Percentiles rank a stretch among this genome's conserved stretches.
Evolutionary conservation across 2,888 invertebrate species (phyloP).

Genomic region (Gibbula magus): DNA sequence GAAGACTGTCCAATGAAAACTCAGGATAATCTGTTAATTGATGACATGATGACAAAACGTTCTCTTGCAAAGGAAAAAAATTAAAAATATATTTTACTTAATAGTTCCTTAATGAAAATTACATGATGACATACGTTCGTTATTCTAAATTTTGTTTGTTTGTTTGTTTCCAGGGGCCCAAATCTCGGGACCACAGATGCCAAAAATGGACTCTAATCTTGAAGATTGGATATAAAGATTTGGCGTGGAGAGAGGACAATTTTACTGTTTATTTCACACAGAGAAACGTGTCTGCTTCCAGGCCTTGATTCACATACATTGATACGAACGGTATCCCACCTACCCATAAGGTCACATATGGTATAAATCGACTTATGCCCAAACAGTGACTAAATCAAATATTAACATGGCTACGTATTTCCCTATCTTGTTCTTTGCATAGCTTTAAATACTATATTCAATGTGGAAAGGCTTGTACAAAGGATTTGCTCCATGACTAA

Average conservation of each 20-base stretch:
- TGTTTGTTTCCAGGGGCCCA: conserved; percentile 22
- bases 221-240: neutral
- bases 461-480: neutral
- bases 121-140: neutral
- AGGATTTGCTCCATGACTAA: neutral
- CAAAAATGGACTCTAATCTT: conserved; percentile 23
- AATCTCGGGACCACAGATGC: conserved; percentile 21
- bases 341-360: conserved; percentile 1
- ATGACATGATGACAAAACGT: too few relatives aligned
- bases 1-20: too few relatives aligned
- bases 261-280: neutral
- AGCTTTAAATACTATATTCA: conserved; percentile 14
- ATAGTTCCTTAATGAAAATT: neutral
- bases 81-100: too few relatives aligned
- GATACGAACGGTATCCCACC: conserved; percentile 20
- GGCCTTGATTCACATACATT: neutral
- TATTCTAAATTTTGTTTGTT: neutral
- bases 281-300: conserved; percentile 3
- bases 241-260: neutral
- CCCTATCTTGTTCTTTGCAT: conserved; percentile 9
- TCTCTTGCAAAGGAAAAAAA: too few relatives aligned
- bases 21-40: too few relatives aligned
- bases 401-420: conserved; percentile 1
- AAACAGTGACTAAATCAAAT: neutral
- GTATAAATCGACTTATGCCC: neutral